Base-by-base conservation (phyloP, 2,113 vertebrate genomes). In the Sinocyclocheilus maitianheensis region DNA sequence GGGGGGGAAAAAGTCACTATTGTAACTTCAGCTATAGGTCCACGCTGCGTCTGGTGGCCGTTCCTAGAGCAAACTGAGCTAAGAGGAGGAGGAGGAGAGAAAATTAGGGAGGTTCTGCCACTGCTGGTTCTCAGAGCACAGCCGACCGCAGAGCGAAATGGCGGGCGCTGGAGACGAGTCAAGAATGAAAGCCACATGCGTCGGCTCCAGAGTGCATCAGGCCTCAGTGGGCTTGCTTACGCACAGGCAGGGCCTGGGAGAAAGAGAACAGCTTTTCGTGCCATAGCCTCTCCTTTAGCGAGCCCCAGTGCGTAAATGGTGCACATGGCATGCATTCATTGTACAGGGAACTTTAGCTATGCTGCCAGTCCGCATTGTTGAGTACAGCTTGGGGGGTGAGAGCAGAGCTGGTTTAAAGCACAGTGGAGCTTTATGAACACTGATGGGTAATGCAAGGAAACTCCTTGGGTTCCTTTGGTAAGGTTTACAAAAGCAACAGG, bases 121-220 rank as follows among this genome's bases (percentile, higher is more conserved):
- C 26, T 69, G 34, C 81, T 85, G 78, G 86, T 88, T 72, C 86
- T 88, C 89, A 85, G 91, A 89, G 91, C 87, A 58, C 55, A 72
- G 76, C n/a, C 89, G 90, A 93, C 92, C 92, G 69, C 93, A 93
- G 89, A 92, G 92, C 82, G 91, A 93, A 94, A 93, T 92, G 88
- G 93, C 88, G 94, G 94, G 92, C 10, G 18, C 92, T 95, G 93
- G 94, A 94, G 90, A 16, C 0, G 3, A 94, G 89, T 93, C 94
- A 93, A 92, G 92, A 94, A 95, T 94, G 92, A 91, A 93, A 94
- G 93, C 94, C 94, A 93, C 92, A 94, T 88, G 92, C 72, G 79
- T 81, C 84, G 71, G 83, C 60, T 74, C 79, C 79, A 85, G 87
- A 81, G 77, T 13, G 58, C 69, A 30, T 62, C 37, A 40, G 77